A percentile compares a stretch with the other conserved stretches of the same genome.
These are phyloP conservation scores for Anoplophora glabripennis DNA, from an alignment of 1,140 invertebrate species.

Conservation along the genomic window DNA sequence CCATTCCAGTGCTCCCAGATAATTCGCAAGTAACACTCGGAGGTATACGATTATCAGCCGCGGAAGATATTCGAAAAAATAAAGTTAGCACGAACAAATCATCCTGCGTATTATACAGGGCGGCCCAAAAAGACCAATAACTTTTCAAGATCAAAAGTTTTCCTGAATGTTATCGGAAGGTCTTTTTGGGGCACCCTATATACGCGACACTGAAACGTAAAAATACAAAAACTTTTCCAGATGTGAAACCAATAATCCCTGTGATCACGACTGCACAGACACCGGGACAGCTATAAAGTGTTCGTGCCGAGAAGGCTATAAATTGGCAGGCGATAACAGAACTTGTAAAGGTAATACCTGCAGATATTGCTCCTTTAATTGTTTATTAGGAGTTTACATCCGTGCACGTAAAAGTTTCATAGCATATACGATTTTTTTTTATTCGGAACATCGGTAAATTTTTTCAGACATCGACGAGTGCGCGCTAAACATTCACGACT, in stretches of 20 bases:
- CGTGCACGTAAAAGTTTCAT: background rate
- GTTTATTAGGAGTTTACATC: no score
- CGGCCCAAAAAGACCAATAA: no score
- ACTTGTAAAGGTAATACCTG: constrained; percentile 55
- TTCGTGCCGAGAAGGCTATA: constrained; percentile 66
- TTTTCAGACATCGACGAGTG: constrained; percentile 67
- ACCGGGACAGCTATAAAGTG: constrained; percentile 61
- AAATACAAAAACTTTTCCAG: constrained; percentile 39
- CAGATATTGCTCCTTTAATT: background rate
- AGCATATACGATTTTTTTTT: background rate
- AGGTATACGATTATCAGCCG: no score
- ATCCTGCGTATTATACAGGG: no score
- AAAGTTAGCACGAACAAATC: no score
- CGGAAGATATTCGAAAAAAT: no score
- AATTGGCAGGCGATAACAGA: constrained; percentile 63
- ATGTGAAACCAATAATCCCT: constrained; percentile 62
- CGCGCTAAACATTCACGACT: constrained; percentile 57
- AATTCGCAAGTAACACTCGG: no score
- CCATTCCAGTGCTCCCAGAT: background rate
- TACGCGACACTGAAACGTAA: no score
- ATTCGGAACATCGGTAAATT: background rate
- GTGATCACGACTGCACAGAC: constrained; percentile 64
- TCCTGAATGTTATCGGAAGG: no score
- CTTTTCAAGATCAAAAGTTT: no score
- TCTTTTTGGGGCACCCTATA: no score